A percentile compares a stretch with the other conserved stretches of the same genome.
Evolutionary conservation across 2,797 vertebrate genomes (phyloP).

Genomic region (Cyclura pinguis): DNA sequence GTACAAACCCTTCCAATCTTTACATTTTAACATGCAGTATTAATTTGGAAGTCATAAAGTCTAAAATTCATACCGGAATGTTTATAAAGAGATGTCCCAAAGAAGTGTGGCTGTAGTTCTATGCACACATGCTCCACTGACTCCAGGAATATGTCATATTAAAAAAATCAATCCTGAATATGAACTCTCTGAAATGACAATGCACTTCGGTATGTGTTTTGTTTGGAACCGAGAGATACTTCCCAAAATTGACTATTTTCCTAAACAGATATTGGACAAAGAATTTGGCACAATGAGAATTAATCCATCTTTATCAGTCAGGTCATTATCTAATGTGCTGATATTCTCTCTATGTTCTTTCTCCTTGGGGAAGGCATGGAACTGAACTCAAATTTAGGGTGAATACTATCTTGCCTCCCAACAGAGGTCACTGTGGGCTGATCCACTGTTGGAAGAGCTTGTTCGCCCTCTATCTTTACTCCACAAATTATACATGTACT

Average conservation of each 20-base stretch:
- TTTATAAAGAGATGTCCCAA: not conserved
- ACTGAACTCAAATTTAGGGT: conserved; percentile 31
- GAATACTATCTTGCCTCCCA: not conserved
- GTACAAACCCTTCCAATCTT: not conserved
- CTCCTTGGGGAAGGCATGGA: conserved; percentile 42
- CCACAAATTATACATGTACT: not conserved
- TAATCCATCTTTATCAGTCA: not conserved
- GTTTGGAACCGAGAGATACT: not conserved
- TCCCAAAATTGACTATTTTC: not conserved
- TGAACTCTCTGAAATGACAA: not conserved
- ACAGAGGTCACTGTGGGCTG: not conserved
- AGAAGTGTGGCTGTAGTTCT: not conserved
- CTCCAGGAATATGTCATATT: not conserved
- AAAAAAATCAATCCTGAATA: not conserved
- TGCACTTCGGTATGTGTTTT: not conserved
- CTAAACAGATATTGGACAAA: conserved; percentile 22
- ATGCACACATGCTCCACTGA: not conserved
- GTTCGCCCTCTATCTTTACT: no score
- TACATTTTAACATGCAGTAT: not conserved
- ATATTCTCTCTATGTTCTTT: conserved; percentile 39
- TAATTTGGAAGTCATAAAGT: not conserved
- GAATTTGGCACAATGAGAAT: conserved; percentile 13
- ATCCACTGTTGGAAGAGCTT: no score
- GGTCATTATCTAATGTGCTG: conserved; percentile 32
- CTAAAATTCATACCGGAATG: not conserved